These are phyloP conservation scores for Stenurella melanura DNA, from an alignment of 2,888 invertebrate species.

Conservation along the genomic window DNA sequence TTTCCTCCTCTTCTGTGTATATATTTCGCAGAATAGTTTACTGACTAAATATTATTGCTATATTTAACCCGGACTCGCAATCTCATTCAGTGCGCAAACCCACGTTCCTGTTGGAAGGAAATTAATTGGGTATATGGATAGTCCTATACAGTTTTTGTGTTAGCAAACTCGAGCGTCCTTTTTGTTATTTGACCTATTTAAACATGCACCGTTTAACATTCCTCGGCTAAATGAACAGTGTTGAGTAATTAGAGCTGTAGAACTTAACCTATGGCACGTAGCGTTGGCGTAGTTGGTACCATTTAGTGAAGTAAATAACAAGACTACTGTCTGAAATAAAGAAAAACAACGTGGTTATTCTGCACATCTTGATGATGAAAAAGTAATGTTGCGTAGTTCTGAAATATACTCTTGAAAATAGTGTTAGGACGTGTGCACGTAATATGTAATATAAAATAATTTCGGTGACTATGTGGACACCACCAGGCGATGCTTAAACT, in stretches of 20 bases:
- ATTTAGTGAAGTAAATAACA: not conserved
- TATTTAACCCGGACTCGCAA: not conserved
- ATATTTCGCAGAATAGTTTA: no score
- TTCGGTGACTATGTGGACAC: no score
- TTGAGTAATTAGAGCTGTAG: constrained; percentile 25
- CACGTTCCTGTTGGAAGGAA: not conserved
- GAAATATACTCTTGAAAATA: no score
- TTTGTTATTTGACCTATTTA: constrained; percentile 28
- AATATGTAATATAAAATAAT: no score
- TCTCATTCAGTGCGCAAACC: not conserved
- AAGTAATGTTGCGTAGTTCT: no score
- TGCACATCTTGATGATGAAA: no score
- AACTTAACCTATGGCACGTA: not conserved
- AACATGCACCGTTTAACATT: constrained; percentile 24
- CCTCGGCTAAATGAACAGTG: constrained; percentile 24
- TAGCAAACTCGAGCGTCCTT: constrained; percentile 17
- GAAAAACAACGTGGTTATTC: not conserved
- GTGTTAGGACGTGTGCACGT: no score
- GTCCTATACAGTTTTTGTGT: constrained; percentile 24
- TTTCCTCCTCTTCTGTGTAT: no score
- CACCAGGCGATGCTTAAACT: no score
- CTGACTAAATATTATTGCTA: no score
- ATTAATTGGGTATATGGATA: constrained; percentile 24
- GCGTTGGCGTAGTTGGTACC: not conserved
- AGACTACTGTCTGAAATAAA: not conserved